Evolutionary conservation across 2,888 invertebrate genomes (phyloP).

Genomic region (Helicoverpa assulta): DNA sequence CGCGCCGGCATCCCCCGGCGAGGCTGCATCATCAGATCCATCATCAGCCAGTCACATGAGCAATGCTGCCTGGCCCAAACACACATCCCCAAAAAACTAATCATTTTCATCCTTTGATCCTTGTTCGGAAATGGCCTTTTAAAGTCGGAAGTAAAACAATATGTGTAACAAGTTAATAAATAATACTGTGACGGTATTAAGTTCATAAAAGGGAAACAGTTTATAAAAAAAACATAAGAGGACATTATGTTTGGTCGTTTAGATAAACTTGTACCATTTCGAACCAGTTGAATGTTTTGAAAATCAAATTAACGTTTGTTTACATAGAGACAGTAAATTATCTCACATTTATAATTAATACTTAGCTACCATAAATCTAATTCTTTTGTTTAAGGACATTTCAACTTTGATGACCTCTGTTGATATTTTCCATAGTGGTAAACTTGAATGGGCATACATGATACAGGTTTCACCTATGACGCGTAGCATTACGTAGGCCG

Average conservation of each 20-base stretch:
- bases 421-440: slow-evolving; percentile 1
- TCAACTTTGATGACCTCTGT: background rate
- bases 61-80: background rate
- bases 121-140: slow-evolving; percentile 48
- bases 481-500: slow-evolving; percentile 28
- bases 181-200: slow-evolving; percentile 17
- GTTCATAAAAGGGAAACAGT: background rate
- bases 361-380: background rate
- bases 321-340: background rate
- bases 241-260: background rate
- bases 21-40: slow-evolving; percentile 46
- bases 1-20: slow-evolving; percentile 54
- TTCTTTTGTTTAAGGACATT: background rate
- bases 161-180: slow-evolving; percentile 18
- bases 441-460: background rate
- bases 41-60: background rate
- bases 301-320: background rate
- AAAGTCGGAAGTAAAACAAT: slow-evolving; percentile 43
- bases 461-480: slow-evolving; percentile 35
- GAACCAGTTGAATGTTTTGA: background rate
- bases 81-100: background rate
- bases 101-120: slow-evolving; percentile 20
- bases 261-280: slow-evolving; percentile 7
- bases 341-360: background rate
- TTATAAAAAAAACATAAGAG: background rate